Evolutionary conservation across 2,888 invertebrate genomes (phyloP), one percentile per base, ranked within the genome.

Genomic region (Morpho deidamia): DNA sequence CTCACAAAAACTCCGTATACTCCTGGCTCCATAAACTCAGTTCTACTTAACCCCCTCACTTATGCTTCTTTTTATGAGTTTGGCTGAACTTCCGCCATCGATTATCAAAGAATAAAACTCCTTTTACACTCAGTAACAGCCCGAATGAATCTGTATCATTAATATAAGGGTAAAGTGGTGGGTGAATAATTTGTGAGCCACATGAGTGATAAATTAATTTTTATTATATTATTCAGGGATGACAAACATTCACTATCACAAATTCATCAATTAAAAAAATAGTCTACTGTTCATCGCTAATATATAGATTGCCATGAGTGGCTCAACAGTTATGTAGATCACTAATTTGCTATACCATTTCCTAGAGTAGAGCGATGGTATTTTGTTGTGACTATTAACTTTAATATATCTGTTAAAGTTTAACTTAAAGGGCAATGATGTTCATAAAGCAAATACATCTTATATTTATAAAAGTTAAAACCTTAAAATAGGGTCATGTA

Each of bases 401-500:
- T 52, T 53, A 37, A 33, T 56, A 48, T 59, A 48, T 56, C 51
- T 54, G 54, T 55, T 62, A 52, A 53, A 45, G 33, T 44, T 59
- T 43, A 50, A 53, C 37, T 41, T 51, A 51, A 44, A 51, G 51
- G 38, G 55, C 59, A 55, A 55, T 53, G 56, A 53, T 47, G 51
- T 56, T 57, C 47, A 47, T 47, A 47, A 43, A 60, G 56, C 59
- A 51, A 49, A 53, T 52, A 56, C 48, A 56, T 55, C 53, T 51
- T 63, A 62, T 64, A 65, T 63, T 63, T 64, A 65, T 60, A 60
- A 61, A 65, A 46, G 60, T 58, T 57, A 53, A 62, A 63, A 33
- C 64, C 65, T 58, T 42, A 14, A 42, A 62, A 49, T 66, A 63
- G 61, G 66, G 67, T 72, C 74, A 71, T 71, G 70, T 82, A 82